Conservation (phyloP, 2,888 invertebrate genomes). For the Crocallis elinguaria region DNA sequence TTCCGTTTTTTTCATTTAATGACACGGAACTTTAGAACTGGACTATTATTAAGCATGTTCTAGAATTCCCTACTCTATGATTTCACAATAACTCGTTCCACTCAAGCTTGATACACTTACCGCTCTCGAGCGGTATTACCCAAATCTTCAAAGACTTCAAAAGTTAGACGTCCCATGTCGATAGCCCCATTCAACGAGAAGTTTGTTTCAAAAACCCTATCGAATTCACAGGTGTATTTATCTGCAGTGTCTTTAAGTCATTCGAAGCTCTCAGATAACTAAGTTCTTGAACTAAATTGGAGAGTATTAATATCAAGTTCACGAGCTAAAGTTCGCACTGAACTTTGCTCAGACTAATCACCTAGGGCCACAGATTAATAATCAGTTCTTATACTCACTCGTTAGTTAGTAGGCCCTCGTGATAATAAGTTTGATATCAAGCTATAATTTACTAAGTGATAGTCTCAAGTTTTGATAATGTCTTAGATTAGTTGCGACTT, state of each 20-base stretch:
- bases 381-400: slow-evolving; percentile 10
- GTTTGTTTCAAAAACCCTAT: slow-evolving; percentile 24
- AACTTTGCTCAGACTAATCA: slow-evolving; percentile 62
- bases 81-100: not conserved
- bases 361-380: slow-evolving; percentile 39
- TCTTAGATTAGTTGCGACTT: not conserved
- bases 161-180: slow-evolving; percentile 3
- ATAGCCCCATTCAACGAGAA: slow-evolving; percentile 4
- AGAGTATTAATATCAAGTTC: slow-evolving; percentile 69
- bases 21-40: too few relatives aligned
- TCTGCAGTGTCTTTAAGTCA: slow-evolving; percentile 41
- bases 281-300: slow-evolving; percentile 62
- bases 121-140: not conserved
- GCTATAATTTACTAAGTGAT: slow-evolving; percentile 13
- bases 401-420: slow-evolving; percentile 4
- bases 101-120: not conserved
- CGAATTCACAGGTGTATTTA: slow-evolving; percentile 41
- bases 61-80: too few relatives aligned
- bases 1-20: too few relatives aligned
- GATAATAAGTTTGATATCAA: slow-evolving; percentile 1
- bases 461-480: not conserved
- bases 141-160: not conserved
- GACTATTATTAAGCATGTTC: too few relatives aligned
- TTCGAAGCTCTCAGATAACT: slow-evolving; percentile 57
- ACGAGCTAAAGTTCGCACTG: slow-evolving; percentile 54